A percentile compares a stretch with the other conserved stretches of the same genome.
These are phyloP conservation scores for Stichodactyla helianthus DNA, from an alignment of 64 coral and sea anemone genomes.

Conservation along the genomic window DNA sequence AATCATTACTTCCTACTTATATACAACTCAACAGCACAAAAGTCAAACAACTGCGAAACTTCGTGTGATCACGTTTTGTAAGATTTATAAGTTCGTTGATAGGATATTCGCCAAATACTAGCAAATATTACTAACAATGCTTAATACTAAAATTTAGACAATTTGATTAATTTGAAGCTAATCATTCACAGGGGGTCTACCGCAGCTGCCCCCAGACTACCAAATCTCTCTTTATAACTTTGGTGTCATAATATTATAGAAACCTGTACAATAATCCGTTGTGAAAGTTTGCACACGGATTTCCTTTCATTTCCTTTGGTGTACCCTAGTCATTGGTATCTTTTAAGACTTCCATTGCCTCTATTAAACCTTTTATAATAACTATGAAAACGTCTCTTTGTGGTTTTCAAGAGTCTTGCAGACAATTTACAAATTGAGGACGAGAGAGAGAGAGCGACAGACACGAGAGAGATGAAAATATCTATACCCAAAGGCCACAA, in stretches of 20 bases:
- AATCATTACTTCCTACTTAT: neutral
- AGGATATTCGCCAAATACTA: neutral
- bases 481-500: neutral
- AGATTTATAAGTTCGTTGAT: neutral
- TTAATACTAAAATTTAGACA: conserved; percentile 89
- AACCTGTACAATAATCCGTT: conserved; percentile 27
- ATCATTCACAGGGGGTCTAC: conserved; percentile 17
- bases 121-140: conserved; percentile 32
- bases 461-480: neutral
- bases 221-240: conserved; percentile 38
- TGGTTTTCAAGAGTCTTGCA: neutral
- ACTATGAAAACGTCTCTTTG: neutral
- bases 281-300: conserved; percentile 51
- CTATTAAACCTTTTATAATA: conserved; percentile 39
- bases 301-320: conserved; percentile 37
- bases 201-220: conserved; percentile 36
- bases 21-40: neutral
- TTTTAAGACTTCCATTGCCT: conserved; percentile 34
- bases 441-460: neutral
- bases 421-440: neutral
- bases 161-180: conserved; percentile 73
- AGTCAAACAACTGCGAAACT: neutral
- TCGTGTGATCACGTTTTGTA: neutral
- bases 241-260: conserved; percentile 15
- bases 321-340: conserved; percentile 45